Evolutionary conservation across 2,113 vertebrate genomes (phyloP).

Genomic region (Carollia perspicillata): DNA sequence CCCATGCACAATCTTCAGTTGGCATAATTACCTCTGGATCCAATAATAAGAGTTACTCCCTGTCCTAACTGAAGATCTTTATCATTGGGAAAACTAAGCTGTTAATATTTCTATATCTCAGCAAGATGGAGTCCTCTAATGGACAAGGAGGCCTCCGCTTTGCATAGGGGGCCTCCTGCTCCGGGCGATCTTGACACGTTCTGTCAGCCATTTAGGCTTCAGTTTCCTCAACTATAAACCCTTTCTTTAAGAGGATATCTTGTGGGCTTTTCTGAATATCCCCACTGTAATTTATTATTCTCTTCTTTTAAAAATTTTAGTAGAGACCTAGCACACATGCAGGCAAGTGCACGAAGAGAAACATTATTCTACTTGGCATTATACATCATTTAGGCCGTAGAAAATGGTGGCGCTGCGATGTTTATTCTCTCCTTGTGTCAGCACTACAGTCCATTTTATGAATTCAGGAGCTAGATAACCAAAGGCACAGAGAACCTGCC

Average conservation of each 20-base stretch:
- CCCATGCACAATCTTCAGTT: background rate
- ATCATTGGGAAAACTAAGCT: constrained; percentile 16
- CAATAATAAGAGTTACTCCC: background rate
- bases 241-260: background rate
- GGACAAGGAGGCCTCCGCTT: background rate
- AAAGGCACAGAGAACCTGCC: background rate
- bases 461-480: background rate
- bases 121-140: background rate
- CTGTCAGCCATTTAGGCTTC: background rate
- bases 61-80: background rate
- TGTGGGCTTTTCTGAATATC: background rate
- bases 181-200: background rate
- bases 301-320: background rate
- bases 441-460: background rate
- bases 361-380: background rate
- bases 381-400: background rate
- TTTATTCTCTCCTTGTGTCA: background rate
- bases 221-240: background rate
- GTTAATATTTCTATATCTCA: background rate
- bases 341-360: background rate
- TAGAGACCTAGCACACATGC: background rate
- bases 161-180: background rate
- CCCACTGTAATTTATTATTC: background rate
- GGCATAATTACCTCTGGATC: background rate
- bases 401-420: background rate